Conservation (phyloP, 2,113 vertebrate species). For the Rostratula benghalensis region DNA sequence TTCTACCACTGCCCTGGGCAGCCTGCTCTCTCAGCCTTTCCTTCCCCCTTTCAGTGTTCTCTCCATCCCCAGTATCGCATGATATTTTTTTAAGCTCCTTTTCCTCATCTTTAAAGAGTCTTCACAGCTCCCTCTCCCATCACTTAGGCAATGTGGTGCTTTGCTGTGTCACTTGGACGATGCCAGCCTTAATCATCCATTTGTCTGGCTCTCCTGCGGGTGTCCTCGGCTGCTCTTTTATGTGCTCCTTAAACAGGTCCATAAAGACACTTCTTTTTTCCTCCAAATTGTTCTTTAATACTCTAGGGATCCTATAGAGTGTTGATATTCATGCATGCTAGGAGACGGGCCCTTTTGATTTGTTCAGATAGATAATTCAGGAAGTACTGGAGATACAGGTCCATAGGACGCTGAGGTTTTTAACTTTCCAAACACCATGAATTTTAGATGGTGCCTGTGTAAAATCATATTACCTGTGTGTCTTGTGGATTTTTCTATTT, state of each 20-base stretch:
- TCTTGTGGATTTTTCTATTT: background rate
- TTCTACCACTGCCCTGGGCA: background rate
- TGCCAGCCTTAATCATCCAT: background rate
- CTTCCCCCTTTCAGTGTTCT: background rate
- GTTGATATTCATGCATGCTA: background rate
- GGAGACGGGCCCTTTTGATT: background rate
- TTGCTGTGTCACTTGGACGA: rapidly evolving
- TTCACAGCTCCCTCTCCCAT: rapidly evolving
- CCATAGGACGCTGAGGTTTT: background rate
- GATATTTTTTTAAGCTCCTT: background rate
- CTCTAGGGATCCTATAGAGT: background rate
- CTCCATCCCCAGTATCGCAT: background rate
- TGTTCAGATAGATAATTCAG: background rate
- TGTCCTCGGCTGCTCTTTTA: background rate
- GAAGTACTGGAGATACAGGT: background rate
- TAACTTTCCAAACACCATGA: background rate
- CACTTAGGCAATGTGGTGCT: background rate
- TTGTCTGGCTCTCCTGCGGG: background rate
- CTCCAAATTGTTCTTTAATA: background rate
- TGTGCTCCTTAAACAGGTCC: background rate
- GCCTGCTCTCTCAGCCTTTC: background rate
- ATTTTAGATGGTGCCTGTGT: background rate
- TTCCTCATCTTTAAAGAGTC: background rate
- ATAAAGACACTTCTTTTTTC: background rate
- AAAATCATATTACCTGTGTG: background rate